A percentile compares a stretch with the other conserved stretches of the same genome.
These are phyloP conservation scores for Gulo gulo DNA, from an alignment of 2,113 vertebrate species.

Conservation along the genomic window DNA sequence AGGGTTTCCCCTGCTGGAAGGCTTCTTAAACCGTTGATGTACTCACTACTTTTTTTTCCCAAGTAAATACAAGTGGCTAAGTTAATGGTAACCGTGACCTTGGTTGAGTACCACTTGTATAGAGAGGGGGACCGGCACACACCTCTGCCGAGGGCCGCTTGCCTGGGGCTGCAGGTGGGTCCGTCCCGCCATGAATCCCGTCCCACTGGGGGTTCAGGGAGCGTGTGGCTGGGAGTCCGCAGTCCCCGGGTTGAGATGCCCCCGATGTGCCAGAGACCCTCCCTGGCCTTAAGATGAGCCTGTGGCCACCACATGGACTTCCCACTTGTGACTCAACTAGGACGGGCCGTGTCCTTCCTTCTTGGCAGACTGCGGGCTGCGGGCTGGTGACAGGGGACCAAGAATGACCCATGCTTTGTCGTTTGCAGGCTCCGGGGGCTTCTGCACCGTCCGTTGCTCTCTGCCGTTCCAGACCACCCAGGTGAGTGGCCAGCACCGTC, in stretches of 20 bases:
- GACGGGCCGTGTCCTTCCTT: background rate
- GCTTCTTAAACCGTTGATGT: background rate
- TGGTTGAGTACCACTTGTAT: rapidly evolving
- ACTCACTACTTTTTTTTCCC: background rate
- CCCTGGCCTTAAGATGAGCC: background rate
- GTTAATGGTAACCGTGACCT: rapidly evolving
- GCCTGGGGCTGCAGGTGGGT: background rate
- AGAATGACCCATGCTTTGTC: background rate
- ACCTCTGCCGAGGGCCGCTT: rapidly evolving
- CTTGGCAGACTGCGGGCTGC: background rate
- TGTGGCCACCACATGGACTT: background rate
- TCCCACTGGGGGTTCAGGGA: background rate
- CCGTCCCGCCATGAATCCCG: rapidly evolving
- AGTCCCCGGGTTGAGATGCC: background rate
- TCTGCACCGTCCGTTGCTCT: conserved; percentile 52
- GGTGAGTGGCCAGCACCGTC: conserved; percentile 71
- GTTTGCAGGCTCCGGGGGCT: conserved; percentile 72
- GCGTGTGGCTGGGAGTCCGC: background rate
- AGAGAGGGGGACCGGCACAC: rapidly evolving
- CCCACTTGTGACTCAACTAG: rapidly evolving
- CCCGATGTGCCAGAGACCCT: too few species aligned
- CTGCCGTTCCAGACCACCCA: conserved; percentile 70
- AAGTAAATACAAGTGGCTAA: too few species aligned
- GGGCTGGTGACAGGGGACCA: background rate
- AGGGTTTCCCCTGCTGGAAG: background rate